Evolutionary conservation across 2,113 vertebrate genomes (phyloP).

Genomic region (Condylura cristata): DNA sequence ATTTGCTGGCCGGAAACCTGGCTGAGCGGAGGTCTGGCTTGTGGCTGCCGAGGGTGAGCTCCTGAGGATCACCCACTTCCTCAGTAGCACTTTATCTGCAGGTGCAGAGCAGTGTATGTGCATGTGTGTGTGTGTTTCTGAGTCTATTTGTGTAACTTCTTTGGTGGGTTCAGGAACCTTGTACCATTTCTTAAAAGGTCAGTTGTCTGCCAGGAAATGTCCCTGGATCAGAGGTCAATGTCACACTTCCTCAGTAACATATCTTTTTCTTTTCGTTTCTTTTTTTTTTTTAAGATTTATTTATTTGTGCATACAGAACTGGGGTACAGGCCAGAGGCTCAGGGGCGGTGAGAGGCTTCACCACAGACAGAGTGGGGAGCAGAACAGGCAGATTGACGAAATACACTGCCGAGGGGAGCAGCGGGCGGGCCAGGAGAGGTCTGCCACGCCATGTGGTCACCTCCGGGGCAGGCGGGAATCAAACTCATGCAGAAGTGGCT

Average conservation of each 20-base stretch:
- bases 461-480: too few species aligned
- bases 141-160: not conserved
- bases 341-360: too few species aligned
- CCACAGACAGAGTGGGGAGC: too few species aligned
- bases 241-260: not conserved
- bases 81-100: not conserved
- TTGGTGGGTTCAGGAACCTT: not conserved
- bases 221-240: not conserved
- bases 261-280: too few species aligned
- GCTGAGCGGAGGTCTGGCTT: not conserved
- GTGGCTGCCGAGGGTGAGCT: not conserved
- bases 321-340: too few species aligned
- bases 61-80: not conserved
- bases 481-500: too few species aligned
- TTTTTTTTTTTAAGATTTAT: too few species aligned
- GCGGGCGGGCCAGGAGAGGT: too few species aligned
- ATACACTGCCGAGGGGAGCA: too few species aligned
- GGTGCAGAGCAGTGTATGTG: accelerated
- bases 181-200: not conserved
- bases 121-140: not conserved
- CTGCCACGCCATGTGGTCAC: too few species aligned
- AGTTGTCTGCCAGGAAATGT: not conserved
- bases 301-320: too few species aligned
- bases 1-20: not conserved
- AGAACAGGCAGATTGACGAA: too few species aligned